These are phyloP conservation scores for Melinaea marsaeus DNA, from an alignment of 2,888 invertebrate species.

Conservation along the genomic window DNA sequence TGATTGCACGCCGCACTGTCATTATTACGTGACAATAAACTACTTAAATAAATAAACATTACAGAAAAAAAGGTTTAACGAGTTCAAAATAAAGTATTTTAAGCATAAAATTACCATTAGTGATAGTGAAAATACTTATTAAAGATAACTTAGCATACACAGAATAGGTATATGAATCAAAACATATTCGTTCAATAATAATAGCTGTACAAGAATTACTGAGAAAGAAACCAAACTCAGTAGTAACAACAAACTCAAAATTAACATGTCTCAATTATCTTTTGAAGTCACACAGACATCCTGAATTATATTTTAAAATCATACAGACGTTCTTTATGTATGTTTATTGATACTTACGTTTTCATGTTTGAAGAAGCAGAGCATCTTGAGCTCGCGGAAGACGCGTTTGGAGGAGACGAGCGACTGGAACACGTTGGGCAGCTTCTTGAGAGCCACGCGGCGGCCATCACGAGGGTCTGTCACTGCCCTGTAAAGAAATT, in stretches of 20 bases:
- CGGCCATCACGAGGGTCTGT: constrained; percentile 99
- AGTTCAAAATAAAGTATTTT: constrained; percentile 9
- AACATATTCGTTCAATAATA: no score
- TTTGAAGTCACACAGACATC: no score
- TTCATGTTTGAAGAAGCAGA: constrained; percentile 99
- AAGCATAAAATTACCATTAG: constrained; percentile 12
- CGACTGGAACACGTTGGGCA: constrained; percentile 99
- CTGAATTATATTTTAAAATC: no score
- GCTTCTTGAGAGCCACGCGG: constrained; percentile 98
- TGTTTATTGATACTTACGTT: constrained; percentile 87
- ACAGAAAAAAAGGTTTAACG: not conserved
- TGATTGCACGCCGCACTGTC: constrained; percentile 46
- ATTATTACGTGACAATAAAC: constrained; percentile 50
- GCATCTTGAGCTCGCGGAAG: constrained; percentile 99
- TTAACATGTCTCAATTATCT: no score
- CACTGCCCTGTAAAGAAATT: constrained; percentile 91
- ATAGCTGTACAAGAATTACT: constrained; percentile 29
- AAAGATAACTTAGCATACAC: no score
- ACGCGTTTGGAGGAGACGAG: constrained; percentile 99
- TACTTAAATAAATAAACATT: not conserved
- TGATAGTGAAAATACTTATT: no score
- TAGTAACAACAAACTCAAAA: no score
- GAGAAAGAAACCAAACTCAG: no score
- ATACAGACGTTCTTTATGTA: not conserved
- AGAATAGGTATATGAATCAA: no score